phyloP scores from a whole-genome alignment of 2,888 invertebrate genomes.

The Argynnis bischoffii region DNA sequence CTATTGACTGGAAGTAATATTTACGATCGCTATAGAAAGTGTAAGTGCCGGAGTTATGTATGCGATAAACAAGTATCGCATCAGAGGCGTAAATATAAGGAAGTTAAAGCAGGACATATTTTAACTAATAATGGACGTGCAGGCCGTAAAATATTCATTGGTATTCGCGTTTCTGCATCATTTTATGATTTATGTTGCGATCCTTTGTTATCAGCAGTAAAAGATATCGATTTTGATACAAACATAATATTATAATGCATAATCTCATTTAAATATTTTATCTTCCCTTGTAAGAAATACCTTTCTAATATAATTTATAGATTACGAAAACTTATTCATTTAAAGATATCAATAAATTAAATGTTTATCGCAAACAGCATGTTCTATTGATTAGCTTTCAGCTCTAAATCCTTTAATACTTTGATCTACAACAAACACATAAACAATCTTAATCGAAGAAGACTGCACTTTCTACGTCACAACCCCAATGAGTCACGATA shows the following conservation, averaged over 20 bases:
- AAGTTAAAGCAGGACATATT: slow-evolving; percentile 34
- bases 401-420: slow-evolving; percentile 15
- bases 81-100: slow-evolving; percentile 32
- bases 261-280: slow-evolving; percentile 8
- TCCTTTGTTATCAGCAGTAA: slow-evolving; percentile 16
- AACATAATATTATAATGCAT: background rate
- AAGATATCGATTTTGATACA: slow-evolving; percentile 3
- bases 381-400: slow-evolving; percentile 6
- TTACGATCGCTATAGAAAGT: slow-evolving; percentile 36
- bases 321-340: background rate
- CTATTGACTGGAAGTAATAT: slow-evolving; percentile 22
- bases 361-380: background rate
- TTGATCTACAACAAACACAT: slow-evolving; percentile 11
- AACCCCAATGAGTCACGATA: slow-evolving; percentile 43
- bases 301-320: background rate
- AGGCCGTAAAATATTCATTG: slow-evolving; percentile 36
- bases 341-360: background rate
- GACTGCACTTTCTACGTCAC: slow-evolving; percentile 42
- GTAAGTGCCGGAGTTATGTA: slow-evolving; percentile 32
- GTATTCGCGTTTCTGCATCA: slow-evolving; percentile 29
- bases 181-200: slow-evolving; percentile 27
- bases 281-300: background rate
- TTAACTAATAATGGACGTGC: slow-evolving; percentile 33
- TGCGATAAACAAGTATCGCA: slow-evolving; percentile 31
- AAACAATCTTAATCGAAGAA: slow-evolving; percentile 28